These are phyloP conservation scores for Hybognathus amarus DNA, from an alignment of 2,797 vertebrate genomes.

Conservation along the genomic window DNA sequence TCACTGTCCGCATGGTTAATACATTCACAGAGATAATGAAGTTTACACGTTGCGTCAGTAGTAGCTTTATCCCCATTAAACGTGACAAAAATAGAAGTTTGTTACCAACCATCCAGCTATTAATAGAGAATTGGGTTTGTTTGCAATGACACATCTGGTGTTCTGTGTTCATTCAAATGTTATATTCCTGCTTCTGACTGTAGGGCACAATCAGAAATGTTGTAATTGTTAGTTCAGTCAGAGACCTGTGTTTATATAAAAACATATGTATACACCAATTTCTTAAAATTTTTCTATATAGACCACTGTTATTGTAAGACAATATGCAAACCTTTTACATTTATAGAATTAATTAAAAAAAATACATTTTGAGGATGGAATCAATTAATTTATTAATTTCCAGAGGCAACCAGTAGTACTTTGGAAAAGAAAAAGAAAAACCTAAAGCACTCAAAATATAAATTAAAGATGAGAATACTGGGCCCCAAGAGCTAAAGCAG, in stretches of 20 bases:
- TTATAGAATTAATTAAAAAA: background rate
- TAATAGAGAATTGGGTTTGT: conserved; percentile 47
- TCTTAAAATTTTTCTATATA: background rate
- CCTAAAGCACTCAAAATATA: no score
- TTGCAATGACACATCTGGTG: conserved; percentile 39
- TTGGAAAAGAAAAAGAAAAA: no score
- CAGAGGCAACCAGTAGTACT: no score
- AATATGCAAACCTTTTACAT: background rate
- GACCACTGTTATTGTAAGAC: background rate
- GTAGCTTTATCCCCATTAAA: conserved; percentile 34
- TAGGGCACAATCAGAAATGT: background rate
- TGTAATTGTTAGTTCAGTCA: background rate
- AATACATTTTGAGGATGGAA: background rate
- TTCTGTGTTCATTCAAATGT: conserved; percentile 37
- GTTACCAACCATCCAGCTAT: conserved; percentile 48
- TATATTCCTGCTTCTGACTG: conserved; percentile 16
- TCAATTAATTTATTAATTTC: no score
- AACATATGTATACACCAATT: background rate
- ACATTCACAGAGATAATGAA: conserved; percentile 44
- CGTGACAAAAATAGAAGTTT: conserved; percentile 51
- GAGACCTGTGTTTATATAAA: background rate
- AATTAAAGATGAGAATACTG: no score
- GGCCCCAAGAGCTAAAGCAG: no score
- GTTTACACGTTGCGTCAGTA: conserved; percentile 49
- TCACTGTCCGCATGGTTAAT: conserved; percentile 52